Conservation (phyloP, 1,140 invertebrate genomes). For the Orius insidiosus region DNA sequence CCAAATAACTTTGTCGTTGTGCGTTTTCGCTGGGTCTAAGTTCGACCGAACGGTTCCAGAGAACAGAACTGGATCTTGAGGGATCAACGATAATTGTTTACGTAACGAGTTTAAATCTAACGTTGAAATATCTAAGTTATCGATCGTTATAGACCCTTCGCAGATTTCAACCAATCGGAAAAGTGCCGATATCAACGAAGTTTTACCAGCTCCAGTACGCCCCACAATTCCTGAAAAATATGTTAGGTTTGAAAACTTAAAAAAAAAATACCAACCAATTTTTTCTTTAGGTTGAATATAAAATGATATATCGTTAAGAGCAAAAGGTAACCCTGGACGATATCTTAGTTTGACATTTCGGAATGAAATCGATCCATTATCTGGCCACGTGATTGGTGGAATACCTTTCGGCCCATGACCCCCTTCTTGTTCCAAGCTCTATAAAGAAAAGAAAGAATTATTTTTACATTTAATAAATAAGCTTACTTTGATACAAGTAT, state of each 20-base stretch:
- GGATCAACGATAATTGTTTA: conserved; percentile 73
- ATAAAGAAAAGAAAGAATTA: conserved; percentile 15
- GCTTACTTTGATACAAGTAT: conserved; percentile 25
- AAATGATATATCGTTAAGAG: conserved; percentile 35
- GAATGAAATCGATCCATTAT: conserved; percentile 33
- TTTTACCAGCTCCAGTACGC: conserved; percentile 82
- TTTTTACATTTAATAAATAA: conserved; percentile 20
- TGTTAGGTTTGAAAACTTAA: neutral
- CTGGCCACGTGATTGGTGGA: conserved; percentile 34
- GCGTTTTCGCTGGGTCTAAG: conserved; percentile 59
- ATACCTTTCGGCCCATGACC: conserved; percentile 18
- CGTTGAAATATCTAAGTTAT: conserved; percentile 59
- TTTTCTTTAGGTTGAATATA: conserved; percentile 38
- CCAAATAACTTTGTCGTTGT: conserved; percentile 56
- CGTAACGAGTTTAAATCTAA: conserved; percentile 44
- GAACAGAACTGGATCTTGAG: conserved; percentile 90
- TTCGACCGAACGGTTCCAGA: conserved; percentile 58
- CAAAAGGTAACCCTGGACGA: conserved; percentile 28
- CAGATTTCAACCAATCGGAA: conserved; percentile 54
- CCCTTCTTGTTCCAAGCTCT: conserved; percentile 22
- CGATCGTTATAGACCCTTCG: conserved; percentile 55
- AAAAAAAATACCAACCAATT: conserved; percentile 27
- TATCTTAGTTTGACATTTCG: conserved; percentile 34
- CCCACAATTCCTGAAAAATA: conserved; percentile 54
- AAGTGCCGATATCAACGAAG: conserved; percentile 61